Conservation (phyloP, 2,113 vertebrate genomes). For the Epinephelus lanceolatus region DNA sequence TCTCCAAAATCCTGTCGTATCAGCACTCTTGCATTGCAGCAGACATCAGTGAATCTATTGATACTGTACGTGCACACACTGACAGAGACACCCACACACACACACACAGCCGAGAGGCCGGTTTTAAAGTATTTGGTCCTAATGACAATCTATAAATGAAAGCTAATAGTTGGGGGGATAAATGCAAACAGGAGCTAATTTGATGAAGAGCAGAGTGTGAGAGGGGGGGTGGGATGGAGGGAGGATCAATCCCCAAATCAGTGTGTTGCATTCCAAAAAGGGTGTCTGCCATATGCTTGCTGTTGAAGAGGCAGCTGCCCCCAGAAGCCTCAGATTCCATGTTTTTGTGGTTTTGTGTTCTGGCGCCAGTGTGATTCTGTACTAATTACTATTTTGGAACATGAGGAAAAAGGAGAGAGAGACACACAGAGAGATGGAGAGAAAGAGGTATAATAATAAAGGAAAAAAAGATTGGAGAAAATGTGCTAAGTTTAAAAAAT, state of each 20-base stretch:
- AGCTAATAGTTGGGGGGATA: conserved; percentile 4
- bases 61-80: conserved; percentile 5
- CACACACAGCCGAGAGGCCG: not conserved
- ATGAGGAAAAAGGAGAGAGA: conserved; percentile 16
- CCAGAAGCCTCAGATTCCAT: conserved; percentile 49
- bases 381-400: conserved; percentile 70
- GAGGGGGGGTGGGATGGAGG: not conserved
- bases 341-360: conserved; percentile 61
- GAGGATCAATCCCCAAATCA: conserved; percentile 47
- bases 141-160: conserved; percentile 20
- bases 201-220: conserved; percentile 35
- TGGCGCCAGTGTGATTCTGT: conserved; percentile 51
- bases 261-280: conserved; percentile 54
- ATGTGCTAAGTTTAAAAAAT: conserved; percentile 9
- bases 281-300: conserved; percentile 65
- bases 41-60: conserved; percentile 1
- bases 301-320: conserved; percentile 64
- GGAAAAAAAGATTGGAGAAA: not conserved
- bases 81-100: not conserved
- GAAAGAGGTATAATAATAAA: not conserved
- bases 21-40: not conserved
- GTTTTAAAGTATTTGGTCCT: not conserved
- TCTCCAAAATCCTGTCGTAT: conserved; percentile 20
- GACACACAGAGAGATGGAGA: not conserved
- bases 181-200: conserved; percentile 45